Percentiles rank a stretch among this genome's conserved stretches.
Conservation (phyloP, 2,797 vertebrate genomes). For the Menidia menidia region DNA sequence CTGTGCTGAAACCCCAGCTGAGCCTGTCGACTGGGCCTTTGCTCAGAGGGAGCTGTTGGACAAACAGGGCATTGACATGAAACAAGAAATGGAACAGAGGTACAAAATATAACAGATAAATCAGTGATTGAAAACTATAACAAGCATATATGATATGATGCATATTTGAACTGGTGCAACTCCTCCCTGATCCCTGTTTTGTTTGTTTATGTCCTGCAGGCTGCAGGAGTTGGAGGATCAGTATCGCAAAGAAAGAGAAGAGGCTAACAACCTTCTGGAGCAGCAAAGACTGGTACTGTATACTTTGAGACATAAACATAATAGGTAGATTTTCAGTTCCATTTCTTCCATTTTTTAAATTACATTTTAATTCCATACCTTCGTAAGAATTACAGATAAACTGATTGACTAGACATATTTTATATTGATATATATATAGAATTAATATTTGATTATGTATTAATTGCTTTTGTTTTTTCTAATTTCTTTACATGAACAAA, state of each 20-base stretch:
- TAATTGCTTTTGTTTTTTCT: too few relatives aligned
- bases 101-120: conserved; percentile 46
- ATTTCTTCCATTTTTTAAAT: too few relatives aligned
- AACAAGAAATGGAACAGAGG: conserved; percentile 99
- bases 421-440: too few relatives aligned
- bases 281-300: conserved; percentile 94
- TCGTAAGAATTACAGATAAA: too few relatives aligned
- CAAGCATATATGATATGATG: too few relatives aligned
- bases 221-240: conserved; percentile 97
- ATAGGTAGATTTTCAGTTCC: too few relatives aligned
- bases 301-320: background rate
- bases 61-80: conserved; percentile 99
- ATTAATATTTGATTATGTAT: too few relatives aligned
- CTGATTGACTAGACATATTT: too few relatives aligned
- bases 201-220: conserved; percentile 71
- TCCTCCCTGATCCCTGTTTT: background rate
- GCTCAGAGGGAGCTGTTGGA: conserved; percentile 97
- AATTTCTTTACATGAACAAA: too few relatives aligned
- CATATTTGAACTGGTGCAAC: background rate
- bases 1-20: conserved; percentile 90
- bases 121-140: background rate
- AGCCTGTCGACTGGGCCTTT: conserved; percentile 98
- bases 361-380: too few relatives aligned
- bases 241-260: conserved; percentile 94
- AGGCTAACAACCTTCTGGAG: conserved; percentile 94